Evolutionary conservation across 2,888 invertebrate genomes (phyloP), one percentile per base, ranked within the genome.

Genomic region (Lasioglossum vierecki): DNA sequence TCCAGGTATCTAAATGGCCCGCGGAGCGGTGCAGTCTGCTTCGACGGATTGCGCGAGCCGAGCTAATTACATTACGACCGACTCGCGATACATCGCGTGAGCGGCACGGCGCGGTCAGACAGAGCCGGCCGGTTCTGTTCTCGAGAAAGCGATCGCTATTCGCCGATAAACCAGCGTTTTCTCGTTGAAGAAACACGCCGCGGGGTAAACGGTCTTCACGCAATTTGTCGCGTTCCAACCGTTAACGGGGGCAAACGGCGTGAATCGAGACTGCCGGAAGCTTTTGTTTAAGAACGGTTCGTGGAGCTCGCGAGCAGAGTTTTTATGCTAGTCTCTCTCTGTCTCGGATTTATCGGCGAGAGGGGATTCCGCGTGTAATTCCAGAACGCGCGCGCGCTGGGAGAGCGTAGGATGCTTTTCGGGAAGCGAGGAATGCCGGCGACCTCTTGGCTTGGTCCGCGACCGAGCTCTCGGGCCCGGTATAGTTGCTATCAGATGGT

Each of bases 401-500:
- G 41, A 26, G 44, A 53, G 9, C 70, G 9, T 57, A 72, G 63
- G 79, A 85, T 4, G 74, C 46, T 89, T 76, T 75, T 80, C 80
- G 77, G 22, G 78, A 6, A 78, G 78, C 81, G 74, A 72, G 85
- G 82, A 83, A 84, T 87, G 84, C 84, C 77, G 79, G 76, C 82
- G 88, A 80, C 82, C 90, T 83, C 81, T 80, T 83, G 86, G 86
- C 88, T 83, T 60, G 88, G 80, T 83, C 80, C 84, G 83, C 82
- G 82, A 66, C 63, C 63, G 84, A 86, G 79, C 53, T 53, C 82
- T 77, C 78, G 72, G 72, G 15, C 82, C 76, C 84, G 82, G 81
- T 85, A 75, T 75, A 89, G 91, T 92, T 85, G 92, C 93, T 94
- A 95, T 95, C 95, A 92, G 95, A 94, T 94, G 92, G 92, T 92